phyloP scores from a whole-genome alignment of 2,113 vertebrate species.

The Cyprinus carpio region DNA sequence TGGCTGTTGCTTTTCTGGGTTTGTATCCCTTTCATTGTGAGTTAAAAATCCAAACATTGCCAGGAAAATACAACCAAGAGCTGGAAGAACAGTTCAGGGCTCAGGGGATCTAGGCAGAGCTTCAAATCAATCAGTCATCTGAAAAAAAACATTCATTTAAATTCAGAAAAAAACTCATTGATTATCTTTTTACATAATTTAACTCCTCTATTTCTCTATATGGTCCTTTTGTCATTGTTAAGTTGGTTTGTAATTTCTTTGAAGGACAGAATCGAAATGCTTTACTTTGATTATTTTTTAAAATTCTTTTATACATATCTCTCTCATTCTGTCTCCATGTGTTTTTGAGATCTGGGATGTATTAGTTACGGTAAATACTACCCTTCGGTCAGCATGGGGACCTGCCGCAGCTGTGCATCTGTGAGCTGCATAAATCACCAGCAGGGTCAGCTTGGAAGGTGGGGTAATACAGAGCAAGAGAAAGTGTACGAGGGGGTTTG shows the following conservation, averaged over 20 bases:
- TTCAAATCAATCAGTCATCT: not conserved
- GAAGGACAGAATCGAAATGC: not conserved
- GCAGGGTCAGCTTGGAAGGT: conserved; percentile 64
- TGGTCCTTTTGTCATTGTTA: not conserved
- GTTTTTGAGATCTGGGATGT: conserved; percentile 79
- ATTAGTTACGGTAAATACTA: conserved; percentile 82
- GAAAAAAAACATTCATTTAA: not conserved
- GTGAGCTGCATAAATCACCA: conserved; percentile 80
- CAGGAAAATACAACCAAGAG: not conserved
- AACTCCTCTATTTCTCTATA: not conserved
- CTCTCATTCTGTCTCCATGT: conserved; percentile 18
- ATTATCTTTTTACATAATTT: not conserved
- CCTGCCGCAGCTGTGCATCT: conserved; percentile 80
- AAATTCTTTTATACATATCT: not conserved
- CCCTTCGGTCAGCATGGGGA: conserved; percentile 68
- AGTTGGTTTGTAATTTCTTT: not conserved
- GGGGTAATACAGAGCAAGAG: conserved; percentile 40
- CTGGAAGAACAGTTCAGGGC: not conserved
- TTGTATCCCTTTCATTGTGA: not conserved
- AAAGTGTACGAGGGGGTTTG: conserved; percentile 15
- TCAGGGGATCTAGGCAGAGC: not conserved
- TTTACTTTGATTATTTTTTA: not conserved
- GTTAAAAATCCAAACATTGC: conserved; percentile 1
- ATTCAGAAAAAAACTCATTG: not conserved
- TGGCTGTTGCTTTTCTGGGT: not conserved